Conservation (phyloP, 2,888 invertebrate genomes). For the Brachyptera putata region DNA sequence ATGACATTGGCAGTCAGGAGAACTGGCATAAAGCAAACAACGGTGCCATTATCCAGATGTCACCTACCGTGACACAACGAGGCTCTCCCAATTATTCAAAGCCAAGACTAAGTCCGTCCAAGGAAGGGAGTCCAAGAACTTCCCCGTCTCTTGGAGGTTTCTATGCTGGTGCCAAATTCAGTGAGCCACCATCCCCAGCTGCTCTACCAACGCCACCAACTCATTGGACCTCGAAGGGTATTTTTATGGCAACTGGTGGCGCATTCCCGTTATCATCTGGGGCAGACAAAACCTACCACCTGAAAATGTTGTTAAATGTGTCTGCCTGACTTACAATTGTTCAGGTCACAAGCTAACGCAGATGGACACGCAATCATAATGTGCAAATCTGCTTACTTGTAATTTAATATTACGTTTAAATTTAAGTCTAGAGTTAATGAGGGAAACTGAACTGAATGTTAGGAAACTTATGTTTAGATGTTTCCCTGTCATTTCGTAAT, state of each 20-base stretch:
- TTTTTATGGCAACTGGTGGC: slow-evolving; percentile 31
- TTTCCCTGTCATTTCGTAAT: slow-evolving; percentile 30
- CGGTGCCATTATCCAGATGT: not conserved
- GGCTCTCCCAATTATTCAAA: slow-evolving; percentile 33
- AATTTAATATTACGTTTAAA: slow-evolving; percentile 5
- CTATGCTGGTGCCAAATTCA: slow-evolving; percentile 75
- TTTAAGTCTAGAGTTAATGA: not conserved
- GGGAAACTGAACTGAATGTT: slow-evolving; percentile 17
- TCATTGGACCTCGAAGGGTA: slow-evolving; percentile 58
- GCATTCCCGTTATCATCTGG: slow-evolving; percentile 30
- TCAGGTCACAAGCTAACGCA: slow-evolving; percentile 12
- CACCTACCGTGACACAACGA: slow-evolving; percentile 30
- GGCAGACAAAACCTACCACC: slow-evolving; percentile 48
- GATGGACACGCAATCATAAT: not conserved
- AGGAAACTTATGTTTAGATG: slow-evolving; percentile 31
- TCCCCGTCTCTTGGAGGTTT: slow-evolving; percentile 35
- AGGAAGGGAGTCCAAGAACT: slow-evolving; percentile 36
- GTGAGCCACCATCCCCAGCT: slow-evolving; percentile 73
- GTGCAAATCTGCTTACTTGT: slow-evolving; percentile 9
- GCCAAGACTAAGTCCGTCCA: slow-evolving; percentile 37
- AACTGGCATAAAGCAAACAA: not conserved
- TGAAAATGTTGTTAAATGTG: slow-evolving; percentile 62
- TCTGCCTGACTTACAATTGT: slow-evolving; percentile 40
- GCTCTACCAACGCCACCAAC: slow-evolving; percentile 75
- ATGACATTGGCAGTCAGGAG: slow-evolving; percentile 19